These are phyloP conservation scores for Lasioglossum marginatum DNA, from an alignment of 2,888 invertebrate genomes.

Conservation along the genomic window DNA sequence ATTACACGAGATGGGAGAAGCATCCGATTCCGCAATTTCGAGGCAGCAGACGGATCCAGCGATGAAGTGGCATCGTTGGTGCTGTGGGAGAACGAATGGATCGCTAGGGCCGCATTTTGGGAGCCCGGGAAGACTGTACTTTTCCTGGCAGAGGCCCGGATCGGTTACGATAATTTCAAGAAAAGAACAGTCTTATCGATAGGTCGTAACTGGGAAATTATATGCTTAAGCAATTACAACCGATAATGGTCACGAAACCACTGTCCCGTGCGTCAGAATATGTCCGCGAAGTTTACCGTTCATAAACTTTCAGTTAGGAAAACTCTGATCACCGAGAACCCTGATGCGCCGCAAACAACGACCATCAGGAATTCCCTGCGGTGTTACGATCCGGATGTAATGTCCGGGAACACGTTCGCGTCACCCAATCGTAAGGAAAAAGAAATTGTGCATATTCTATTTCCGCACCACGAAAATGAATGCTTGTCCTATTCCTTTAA, in stretches of 20 bases:
- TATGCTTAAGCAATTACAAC: neutral
- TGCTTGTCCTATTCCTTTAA: neutral
- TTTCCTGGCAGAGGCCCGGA: conserved; percentile 89
- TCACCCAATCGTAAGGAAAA: conserved; percentile 79
- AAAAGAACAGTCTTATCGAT: conserved; percentile 73
- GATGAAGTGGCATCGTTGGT: conserved; percentile 86
- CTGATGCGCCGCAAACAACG: conserved; percentile 88
- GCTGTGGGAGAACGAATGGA: conserved; percentile 90
- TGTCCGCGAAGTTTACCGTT: neutral
- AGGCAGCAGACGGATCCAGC: conserved; percentile 88
- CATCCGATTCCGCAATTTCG: conserved; percentile 88
- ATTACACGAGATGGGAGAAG: conserved; percentile 87
- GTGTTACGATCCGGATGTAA: conserved; percentile 57
- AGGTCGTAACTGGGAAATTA: conserved; percentile 25
- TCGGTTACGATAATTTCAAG: conserved; percentile 84
- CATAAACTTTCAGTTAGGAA: conserved; percentile 73
- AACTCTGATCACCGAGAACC: conserved; percentile 91
- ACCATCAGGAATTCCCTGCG: conserved; percentile 82
- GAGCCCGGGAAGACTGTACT: conserved; percentile 89
- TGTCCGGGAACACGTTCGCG: conserved; percentile 74
- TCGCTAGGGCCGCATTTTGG: conserved; percentile 89
- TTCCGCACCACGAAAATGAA: neutral
- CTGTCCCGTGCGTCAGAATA: neutral
- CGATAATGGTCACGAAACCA: neutral
- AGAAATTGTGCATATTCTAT: neutral